Evolutionary conservation across 2,113 vertebrate genomes (phyloP).

Genomic region (Protobothrops mucrosquamatus): DNA sequence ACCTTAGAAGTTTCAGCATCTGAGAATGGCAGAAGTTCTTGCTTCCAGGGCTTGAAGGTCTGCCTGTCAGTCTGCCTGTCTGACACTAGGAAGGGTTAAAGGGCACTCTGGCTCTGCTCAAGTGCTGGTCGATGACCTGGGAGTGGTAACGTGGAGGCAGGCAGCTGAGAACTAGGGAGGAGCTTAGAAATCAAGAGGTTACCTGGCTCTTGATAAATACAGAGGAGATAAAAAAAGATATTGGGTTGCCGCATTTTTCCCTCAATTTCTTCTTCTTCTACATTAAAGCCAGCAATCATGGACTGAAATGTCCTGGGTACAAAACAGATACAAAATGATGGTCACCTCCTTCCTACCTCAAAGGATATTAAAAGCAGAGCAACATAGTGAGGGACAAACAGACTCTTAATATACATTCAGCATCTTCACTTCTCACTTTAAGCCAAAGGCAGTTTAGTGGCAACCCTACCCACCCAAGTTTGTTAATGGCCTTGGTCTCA

Average conservation of each 20-base stretch:
- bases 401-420: neutral
- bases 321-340: neutral
- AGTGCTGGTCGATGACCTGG: slow-evolving; percentile 26
- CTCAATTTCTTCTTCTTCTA: neutral
- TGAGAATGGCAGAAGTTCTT: neutral
- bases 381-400: neutral
- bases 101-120: neutral
- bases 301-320: neutral
- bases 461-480: neutral
- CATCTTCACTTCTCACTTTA: neutral
- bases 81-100: slow-evolving; percentile 6
- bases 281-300: neutral
- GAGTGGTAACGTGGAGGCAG: neutral
- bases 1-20: neutral
- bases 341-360: neutral
- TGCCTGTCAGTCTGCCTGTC: neutral
- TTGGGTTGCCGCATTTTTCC: neutral
- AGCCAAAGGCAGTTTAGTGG: neutral
- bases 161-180: neutral
- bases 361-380: neutral
- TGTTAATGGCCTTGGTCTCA: neutral
- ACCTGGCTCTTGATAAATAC: neutral
- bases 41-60: neutral
- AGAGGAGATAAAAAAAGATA: neutral
- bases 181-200: neutral